Conservation (phyloP, 1,140 invertebrate genomes). For the Neodiprion virginianus region DNA sequence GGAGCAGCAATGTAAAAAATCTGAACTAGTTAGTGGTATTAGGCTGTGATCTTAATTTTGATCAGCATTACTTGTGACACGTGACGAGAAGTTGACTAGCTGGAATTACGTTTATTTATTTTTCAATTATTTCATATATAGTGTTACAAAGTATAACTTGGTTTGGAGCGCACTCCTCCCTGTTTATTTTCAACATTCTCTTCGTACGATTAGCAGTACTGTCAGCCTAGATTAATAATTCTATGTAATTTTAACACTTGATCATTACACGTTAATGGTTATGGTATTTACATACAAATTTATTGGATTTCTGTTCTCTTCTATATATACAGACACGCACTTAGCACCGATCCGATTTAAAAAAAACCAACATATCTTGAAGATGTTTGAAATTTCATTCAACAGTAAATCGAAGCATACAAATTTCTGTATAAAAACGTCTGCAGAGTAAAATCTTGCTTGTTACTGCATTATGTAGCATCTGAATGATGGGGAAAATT, state of each 20-base stretch:
- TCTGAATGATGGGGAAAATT: not conserved
- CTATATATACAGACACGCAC: constrained; percentile 45
- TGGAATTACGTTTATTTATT: constrained; percentile 42
- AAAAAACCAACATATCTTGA: not conserved
- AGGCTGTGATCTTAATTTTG: no score
- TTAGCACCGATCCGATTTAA: constrained; percentile 42
- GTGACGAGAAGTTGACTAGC: not conserved
- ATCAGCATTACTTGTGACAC: no score
- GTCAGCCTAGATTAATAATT: constrained; percentile 43
- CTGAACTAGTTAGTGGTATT: no score
- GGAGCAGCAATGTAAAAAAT: no score
- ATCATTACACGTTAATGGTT: constrained; percentile 27
- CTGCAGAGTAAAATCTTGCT: no score
- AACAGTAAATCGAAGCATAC: no score
- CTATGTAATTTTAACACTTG: constrained; percentile 42
- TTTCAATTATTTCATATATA: constrained; percentile 41
- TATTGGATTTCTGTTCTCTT: not conserved
- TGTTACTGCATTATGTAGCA: no score
- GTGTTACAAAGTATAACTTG: constrained; percentile 51
- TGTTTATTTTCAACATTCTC: constrained; percentile 24
- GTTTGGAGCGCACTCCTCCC: constrained; percentile 26
- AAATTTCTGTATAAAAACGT: no score
- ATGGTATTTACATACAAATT: constrained; percentile 39
- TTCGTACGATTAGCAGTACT: constrained; percentile 27
- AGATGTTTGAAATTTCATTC: not conserved